Percentiles rank a stretch among this genome's conserved stretches.
Evolutionary conservation across 1,140 invertebrate genomes (phyloP).

Genomic region (Caenorhabditis inopinata): DNA sequence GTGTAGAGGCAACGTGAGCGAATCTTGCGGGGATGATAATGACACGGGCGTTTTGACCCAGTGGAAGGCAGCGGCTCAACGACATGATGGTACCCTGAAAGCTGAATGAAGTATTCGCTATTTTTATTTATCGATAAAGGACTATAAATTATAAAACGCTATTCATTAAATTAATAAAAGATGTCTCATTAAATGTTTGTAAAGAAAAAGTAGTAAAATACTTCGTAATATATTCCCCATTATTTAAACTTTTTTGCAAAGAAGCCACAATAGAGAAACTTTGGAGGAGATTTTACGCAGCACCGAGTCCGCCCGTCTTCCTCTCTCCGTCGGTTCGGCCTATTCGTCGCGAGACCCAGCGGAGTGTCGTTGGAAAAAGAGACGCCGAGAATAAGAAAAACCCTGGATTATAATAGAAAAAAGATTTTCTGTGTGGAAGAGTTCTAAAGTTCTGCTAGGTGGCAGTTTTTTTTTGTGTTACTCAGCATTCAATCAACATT

Average conservation of each 20-base stretch:
- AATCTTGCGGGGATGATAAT: conserved; percentile 37
- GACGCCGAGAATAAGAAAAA: background rate
- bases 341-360: conserved; percentile 10
- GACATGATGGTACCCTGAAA: conserved; percentile 44
- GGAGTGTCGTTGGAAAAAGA: conserved; percentile 15
- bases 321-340: background rate
- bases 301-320: conserved; percentile 20
- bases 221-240: too few relatives aligned
- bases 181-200: too few relatives aligned
- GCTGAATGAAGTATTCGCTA: background rate
- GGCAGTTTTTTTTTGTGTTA: too few relatives aligned
- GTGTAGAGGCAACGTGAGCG: conserved; percentile 19
- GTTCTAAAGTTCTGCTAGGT: too few relatives aligned
- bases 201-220: too few relatives aligned
- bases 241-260: background rate
- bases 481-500: too few relatives aligned
- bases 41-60: conserved; percentile 35
- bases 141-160: too few relatives aligned
- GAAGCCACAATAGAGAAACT: background rate
- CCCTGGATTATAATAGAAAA: background rate
- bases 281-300: background rate
- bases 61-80: conserved; percentile 41
- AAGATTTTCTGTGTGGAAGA: too few relatives aligned
- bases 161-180: too few relatives aligned
- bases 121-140: too few relatives aligned